These are phyloP conservation scores for Porites divaricata DNA, from an alignment of 92 coral and sea anemone genomes.

Conservation along the genomic window DNA sequence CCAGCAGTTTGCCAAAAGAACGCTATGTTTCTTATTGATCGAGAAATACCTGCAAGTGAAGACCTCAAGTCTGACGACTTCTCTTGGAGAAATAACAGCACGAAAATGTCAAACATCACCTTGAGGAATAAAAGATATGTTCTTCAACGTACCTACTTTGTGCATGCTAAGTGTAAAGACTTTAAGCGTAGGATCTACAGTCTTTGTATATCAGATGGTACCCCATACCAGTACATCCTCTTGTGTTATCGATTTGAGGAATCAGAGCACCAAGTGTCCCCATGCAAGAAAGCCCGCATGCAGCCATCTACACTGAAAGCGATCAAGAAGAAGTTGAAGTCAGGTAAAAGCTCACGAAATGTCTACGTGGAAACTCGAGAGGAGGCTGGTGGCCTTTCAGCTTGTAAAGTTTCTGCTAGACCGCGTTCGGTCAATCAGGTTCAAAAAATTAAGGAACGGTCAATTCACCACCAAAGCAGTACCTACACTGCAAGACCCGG, in stretches of 20 bases:
- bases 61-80: conserved; percentile 44
- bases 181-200: conserved; percentile 27
- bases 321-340: neutral
- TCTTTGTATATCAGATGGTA: neutral
- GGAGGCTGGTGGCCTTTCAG: no score
- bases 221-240: conserved; percentile 7
- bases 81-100: conserved; percentile 47
- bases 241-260: conserved; percentile 24
- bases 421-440: conserved; percentile 4
- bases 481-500: neutral
- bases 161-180: conserved; percentile 34
- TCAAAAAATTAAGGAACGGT: conserved; percentile 42
- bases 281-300: neutral
- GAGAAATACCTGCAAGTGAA: conserved; percentile 2
- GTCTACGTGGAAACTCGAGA: neutral
- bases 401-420: no score
- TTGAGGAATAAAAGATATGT: neutral
- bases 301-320: conserved; percentile 3
- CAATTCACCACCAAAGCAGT: neutral
- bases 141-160: conserved; percentile 37
- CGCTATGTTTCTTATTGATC: conserved; percentile 31
- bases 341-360: conserved; percentile 5
- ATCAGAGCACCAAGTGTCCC: neutral
- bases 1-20: conserved; percentile 45
- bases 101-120: conserved; percentile 6